Evolutionary conservation across 2,888 invertebrate genomes (phyloP).

Genomic region (Portevinia maculata): DNA sequence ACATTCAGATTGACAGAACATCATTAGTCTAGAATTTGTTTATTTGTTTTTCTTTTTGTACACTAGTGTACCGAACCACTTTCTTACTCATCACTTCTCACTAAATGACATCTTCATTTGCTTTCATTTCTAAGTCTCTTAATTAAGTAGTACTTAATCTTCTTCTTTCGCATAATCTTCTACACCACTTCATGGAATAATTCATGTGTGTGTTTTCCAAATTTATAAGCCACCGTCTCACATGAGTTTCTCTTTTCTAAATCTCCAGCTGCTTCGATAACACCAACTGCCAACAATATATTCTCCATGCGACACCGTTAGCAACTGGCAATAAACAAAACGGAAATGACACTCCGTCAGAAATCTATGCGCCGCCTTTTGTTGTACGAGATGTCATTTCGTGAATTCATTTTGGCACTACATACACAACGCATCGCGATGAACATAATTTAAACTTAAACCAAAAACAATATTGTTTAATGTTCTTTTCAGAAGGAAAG

Average conservation of each 20-base stretch:
- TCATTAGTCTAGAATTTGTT: too few relatives aligned
- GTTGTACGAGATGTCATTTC: slow-evolving; percentile 29
- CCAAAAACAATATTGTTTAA: slow-evolving; percentile 53
- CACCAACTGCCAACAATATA: slow-evolving; percentile 16
- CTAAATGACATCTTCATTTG: background rate
- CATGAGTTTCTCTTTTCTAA: slow-evolving; percentile 70
- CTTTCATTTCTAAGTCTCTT: background rate
- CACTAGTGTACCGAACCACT: background rate
- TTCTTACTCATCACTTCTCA: background rate
- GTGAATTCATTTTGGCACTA: slow-evolving; percentile 53
- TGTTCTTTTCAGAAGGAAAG: slow-evolving; percentile 59
- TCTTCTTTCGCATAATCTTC: slow-evolving; percentile 34
- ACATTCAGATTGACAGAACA: too few relatives aligned
- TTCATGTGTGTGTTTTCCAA: slow-evolving; percentile 47
- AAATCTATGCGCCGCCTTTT: slow-evolving; percentile 48
- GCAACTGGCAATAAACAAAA: slow-evolving; percentile 51
- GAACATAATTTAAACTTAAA: slow-evolving; percentile 52
- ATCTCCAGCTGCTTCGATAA: slow-evolving; percentile 58
- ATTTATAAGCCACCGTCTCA: slow-evolving; percentile 36
- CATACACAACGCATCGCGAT: slow-evolving; percentile 20
- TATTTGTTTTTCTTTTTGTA: too few relatives aligned
- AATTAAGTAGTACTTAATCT: background rate
- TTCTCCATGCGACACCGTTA: slow-evolving; percentile 47
- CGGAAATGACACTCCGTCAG: slow-evolving; percentile 67
- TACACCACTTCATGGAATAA: slow-evolving; percentile 25